Base-by-base conservation (phyloP, 2,888 invertebrate genomes). In the Xylota segnis region DNA sequence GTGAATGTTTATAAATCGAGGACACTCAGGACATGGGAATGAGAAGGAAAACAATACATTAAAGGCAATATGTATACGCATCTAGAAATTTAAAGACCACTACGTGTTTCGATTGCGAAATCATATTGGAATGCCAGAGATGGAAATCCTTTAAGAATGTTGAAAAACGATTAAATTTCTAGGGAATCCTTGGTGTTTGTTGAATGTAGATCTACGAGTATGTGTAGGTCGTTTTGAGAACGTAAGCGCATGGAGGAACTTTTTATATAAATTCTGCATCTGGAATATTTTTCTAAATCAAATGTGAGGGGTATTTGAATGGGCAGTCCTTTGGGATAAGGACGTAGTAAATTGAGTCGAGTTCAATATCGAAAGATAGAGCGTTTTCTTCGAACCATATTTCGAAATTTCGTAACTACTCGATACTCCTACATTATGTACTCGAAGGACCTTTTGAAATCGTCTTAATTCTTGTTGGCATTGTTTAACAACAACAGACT, bases 61-160 rank as follows among this genome's bases (percentile, higher is more conserved):
- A 86, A 76, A 63, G 68, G 86, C 86, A 86, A 86, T 86, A 86
- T 86, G 82, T 68, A 23, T 23, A 86, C 82, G 86, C 86, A 76
- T 82, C 71, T 54, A 71, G 82, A 82, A 86, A 76, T 82, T 86
- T 82, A 86, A 86, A 82, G 82, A 82, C 68, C 37, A 61, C n/a
- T 84, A 86, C 86, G 86, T 86, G 86, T 43, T 82, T 56, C 23
- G 86, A 34, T 77, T 86, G 61, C 71, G 18, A 58, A 86, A 68
- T 74, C 27, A 65, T 72, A 47, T 50, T 4, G 40, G 71, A 66
- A 52, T 37, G 32, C 29, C 27, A 29, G 52, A 52, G 52, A 10
- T 5, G 40, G 5, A 56, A 16, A 56, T 32, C 16, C 32, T 16
- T 34, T 16, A 14, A 14, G 16, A 34, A 34, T 56, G 5, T 16